These are phyloP conservation scores for Cynaeus angustus DNA, from an alignment of 2,888 invertebrate species.

Conservation along the genomic window DNA sequence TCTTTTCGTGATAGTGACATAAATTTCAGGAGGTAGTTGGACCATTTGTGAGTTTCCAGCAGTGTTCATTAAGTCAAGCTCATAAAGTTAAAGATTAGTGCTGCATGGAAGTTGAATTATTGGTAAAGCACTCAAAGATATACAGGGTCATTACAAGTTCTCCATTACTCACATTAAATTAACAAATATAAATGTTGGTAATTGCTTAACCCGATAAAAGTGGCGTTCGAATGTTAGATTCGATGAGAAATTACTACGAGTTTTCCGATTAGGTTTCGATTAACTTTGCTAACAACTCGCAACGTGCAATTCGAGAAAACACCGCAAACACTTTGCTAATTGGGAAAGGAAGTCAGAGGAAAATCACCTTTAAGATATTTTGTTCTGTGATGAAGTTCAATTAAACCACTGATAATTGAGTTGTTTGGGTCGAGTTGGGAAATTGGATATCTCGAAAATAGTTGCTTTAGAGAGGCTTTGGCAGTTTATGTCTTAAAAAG, in stretches of 20 bases:
- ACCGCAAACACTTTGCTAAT: constrained; percentile 67
- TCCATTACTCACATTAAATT: too few relatives aligned
- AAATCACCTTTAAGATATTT: constrained; percentile 53
- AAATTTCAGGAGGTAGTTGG: too few relatives aligned
- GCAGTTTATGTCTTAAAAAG: constrained; percentile 35
- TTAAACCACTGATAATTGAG: constrained; percentile 44
- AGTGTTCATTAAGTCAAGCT: too few relatives aligned
- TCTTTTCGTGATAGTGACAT: too few relatives aligned
- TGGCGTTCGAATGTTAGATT: constrained; percentile 12
- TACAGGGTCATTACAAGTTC: not conserved
- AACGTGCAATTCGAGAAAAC: constrained; percentile 66
- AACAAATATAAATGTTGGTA: not conserved
- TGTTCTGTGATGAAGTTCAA: constrained; percentile 40
- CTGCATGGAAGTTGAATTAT: constrained; percentile 12
- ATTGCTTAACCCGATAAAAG: constrained; percentile 1
- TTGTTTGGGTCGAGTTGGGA: constrained; percentile 43
- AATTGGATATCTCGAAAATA: constrained; percentile 44
- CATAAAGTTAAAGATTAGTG: too few relatives aligned
- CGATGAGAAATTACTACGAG: constrained; percentile 52
- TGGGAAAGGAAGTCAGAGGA: constrained; percentile 61
- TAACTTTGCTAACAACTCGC: constrained; percentile 68
- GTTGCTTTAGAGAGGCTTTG: constrained; percentile 41
- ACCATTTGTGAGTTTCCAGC: too few relatives aligned
- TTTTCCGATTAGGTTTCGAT: constrained; percentile 66
- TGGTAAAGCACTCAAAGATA: constrained; percentile 12